Conservation (phyloP, 1,140 invertebrate genomes). For the Medauroidea extradentata region DNA sequence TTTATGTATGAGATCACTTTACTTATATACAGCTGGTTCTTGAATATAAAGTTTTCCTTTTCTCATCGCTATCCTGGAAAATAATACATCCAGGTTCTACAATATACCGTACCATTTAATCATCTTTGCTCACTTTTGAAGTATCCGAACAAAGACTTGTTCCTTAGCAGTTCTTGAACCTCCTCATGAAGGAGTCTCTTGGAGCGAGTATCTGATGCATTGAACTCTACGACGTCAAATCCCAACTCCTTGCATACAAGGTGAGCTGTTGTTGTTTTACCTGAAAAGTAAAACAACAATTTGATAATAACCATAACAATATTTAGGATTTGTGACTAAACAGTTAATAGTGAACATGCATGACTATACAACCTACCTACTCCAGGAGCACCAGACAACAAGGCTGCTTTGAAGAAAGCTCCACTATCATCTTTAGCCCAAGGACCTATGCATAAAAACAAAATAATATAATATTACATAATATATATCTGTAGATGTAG, state of each 20-base stretch:
- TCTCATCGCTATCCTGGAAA: too few species aligned
- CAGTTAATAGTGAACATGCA: too few species aligned
- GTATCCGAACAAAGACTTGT: conserved; percentile 62
- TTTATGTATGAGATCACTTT: too few species aligned
- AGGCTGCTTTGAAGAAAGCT: conserved; percentile 83
- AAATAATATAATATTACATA: too few species aligned
- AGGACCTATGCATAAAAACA: conserved; percentile 43
- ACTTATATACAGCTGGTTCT: too few species aligned
- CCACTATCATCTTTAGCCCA: conserved; percentile 79
- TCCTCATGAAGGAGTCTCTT: conserved; percentile 83
- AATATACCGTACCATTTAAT: too few species aligned
- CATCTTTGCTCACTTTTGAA: conserved; percentile 46
- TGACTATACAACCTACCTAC: conserved; percentile 62
- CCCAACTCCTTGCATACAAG: conserved; percentile 80
- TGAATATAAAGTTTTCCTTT: too few species aligned
- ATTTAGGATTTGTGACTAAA: too few species aligned
- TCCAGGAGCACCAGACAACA: conserved; percentile 93
- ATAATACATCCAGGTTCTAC: too few species aligned
- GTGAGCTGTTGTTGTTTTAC: conserved; percentile 85
- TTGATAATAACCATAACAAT: too few species aligned
- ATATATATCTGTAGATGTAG: too few species aligned
- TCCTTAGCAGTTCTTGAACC: conserved; percentile 70
- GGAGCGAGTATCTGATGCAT: conserved; percentile 94
- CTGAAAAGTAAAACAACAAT: conserved; percentile 44
- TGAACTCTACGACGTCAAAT: conserved; percentile 91